These are phyloP conservation scores for Chelonia mydas DNA, from an alignment of 2,797 vertebrate genomes.

Conservation along the genomic window DNA sequence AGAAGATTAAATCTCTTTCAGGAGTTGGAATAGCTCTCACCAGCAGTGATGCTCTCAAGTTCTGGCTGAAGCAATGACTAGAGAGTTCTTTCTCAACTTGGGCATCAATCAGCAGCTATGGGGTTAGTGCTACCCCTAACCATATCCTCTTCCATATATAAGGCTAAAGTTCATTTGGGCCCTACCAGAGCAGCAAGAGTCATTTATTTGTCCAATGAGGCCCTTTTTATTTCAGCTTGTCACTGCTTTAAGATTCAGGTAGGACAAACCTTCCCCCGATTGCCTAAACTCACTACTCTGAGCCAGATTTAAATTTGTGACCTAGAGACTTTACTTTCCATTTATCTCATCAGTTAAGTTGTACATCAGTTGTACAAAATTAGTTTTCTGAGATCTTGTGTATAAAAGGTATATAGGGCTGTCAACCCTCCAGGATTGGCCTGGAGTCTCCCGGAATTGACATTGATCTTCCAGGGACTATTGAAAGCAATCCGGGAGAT, in stretches of 20 bases:
- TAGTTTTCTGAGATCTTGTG: background rate
- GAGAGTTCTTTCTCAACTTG: background rate
- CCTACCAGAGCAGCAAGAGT: background rate
- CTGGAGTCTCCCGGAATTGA: too few relatives aligned
- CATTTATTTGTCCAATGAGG: background rate
- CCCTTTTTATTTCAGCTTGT: background rate
- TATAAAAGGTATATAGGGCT: background rate
- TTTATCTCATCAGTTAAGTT: background rate
- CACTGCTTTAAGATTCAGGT: background rate
- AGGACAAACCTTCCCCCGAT: background rate
- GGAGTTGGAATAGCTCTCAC: background rate
- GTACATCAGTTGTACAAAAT: background rate
- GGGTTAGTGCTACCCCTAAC: background rate
- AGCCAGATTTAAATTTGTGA: background rate
- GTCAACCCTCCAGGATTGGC: background rate
- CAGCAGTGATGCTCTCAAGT: background rate
- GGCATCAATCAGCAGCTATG: background rate
- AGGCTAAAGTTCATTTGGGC: background rate
- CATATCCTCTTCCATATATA: background rate
- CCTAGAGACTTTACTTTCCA: background rate
- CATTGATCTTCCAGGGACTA: too few relatives aligned
- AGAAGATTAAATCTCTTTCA: background rate
- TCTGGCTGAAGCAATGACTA: background rate
- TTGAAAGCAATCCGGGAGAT: too few relatives aligned
- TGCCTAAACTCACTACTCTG: background rate